Evolutionary conservation across 2,113 vertebrate species (phyloP), one percentile per base, ranked within the genome.

Genomic region (Porphyrio hochstetteri): DNA sequence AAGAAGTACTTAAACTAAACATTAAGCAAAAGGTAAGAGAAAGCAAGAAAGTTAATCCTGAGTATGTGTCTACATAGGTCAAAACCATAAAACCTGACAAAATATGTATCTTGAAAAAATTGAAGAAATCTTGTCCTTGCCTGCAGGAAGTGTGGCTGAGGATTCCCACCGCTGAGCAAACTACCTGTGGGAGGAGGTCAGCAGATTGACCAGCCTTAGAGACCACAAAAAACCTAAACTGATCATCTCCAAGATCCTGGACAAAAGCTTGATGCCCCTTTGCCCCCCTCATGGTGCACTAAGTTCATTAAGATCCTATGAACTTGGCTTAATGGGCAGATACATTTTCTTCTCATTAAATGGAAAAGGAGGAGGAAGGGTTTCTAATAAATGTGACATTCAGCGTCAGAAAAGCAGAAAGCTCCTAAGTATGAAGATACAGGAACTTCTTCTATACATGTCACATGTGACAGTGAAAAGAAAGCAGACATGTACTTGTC

Each of bases 281-380:
- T 24, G 57, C 2, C 24, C 11, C n/a, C 11, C 9, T 33, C 70
- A 52, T 0, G 0, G 11, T 80, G 15, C 68, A 68, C 5, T 16
- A 68, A 52, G 7, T 44, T 67, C 40, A 76, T 44, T 67, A 57
- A 82, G 69, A 80, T 36, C 56, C 44, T 67, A 19, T 48, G 20
- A 64, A 69, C 20, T 68, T 67, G 9, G 9, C 71, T 82, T 84
- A 82, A 61, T 50, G 55, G 80, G n/a, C 7, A 81, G 72, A 70
- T 38, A 16, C 28, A 64, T 79, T 52, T 81, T 85, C 11, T 71
- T 33, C 20, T 91, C 61, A 67, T 67, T 25, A 56, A 38, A 60
- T 2, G 29, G 33, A 67, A 90, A 76, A 90, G 28, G 23, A 74
- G 33, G 57, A 78, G 25, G 8, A 88, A 59, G 17, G n/a, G 21